Evolutionary conservation across 2,797 vertebrate genomes (phyloP), one percentile per base, ranked within the genome.

Genomic region (Rhodeus uyekii): DNA sequence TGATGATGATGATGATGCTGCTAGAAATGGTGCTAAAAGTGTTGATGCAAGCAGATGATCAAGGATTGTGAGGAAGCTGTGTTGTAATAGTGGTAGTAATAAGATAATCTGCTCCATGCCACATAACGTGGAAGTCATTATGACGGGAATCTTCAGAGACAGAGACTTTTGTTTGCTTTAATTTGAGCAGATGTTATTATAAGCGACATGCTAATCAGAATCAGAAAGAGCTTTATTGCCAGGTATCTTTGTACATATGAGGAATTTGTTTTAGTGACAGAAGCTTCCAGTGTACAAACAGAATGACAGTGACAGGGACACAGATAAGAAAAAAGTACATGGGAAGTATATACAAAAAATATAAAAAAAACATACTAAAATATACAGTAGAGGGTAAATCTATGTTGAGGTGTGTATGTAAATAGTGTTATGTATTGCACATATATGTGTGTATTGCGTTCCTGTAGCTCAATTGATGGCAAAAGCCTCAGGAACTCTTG

Each of bases 71-170:
- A 32, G 42, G 67, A 18, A 22, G 53, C 55, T 13, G 36, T 58
- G 73, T 69, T 80, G 38, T 67, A 39, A 77, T 46, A 22, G 39
- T 24, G 42, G 64, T 86, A 39, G 38, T 39, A 39, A 48, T 48
- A 48, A 80, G 13, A 82, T 74, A 84, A 90, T 91, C 88, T 90
- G 83, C 29, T 36, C 14, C 29, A 7, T 36, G 58, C 39, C 53
- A 72, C 38, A 46, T 73, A 71, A 61, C 13, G 14, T 60, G 10
- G 53, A 61, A 63, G 3, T 27, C 3, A 61, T 44, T 39, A 14
- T 34, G 29, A 53, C 0, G 19, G 46, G 46, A 22, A 5, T 9
- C 1, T 18, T 32, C 3, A 44, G 39, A 24, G 65, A 69, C 3
- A 44, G 39, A 24, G 65, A 69, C 2, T 1, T 42, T 68, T 27